These are phyloP conservation scores for Schrankia costaestrigalis DNA, from an alignment of 2,888 invertebrate genomes.

Conservation along the genomic window DNA sequence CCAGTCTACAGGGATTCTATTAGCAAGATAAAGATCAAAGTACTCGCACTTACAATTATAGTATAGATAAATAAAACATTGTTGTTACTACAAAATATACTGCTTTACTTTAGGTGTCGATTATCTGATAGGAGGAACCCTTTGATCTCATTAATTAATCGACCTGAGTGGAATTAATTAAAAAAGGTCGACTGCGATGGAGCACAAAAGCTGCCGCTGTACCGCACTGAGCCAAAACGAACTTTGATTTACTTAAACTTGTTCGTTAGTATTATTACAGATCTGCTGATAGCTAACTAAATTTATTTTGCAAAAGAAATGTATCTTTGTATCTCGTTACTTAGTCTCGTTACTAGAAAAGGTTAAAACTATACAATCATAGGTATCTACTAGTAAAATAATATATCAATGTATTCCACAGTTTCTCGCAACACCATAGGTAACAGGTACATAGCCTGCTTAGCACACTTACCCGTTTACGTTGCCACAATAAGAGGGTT, in stretches of 20 bases:
- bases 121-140: conserved; percentile 46
- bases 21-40: conserved; percentile 23
- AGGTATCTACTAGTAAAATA: too few species aligned
- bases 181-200: conserved; percentile 44
- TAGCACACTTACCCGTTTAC: too few species aligned
- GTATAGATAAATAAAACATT: conserved; percentile 26
- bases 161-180: conserved; percentile 52
- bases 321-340: too few species aligned
- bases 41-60: conserved; percentile 22
- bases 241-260: background rate
- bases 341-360: too few species aligned
- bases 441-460: too few species aligned
- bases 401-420: too few species aligned
- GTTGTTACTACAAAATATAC: conserved; percentile 20
- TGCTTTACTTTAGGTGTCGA: conserved; percentile 31
- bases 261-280: conserved; percentile 3
- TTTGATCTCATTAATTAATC: conserved; percentile 58
- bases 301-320: too few species aligned
- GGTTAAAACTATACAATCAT: too few species aligned
- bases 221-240: background rate
- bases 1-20: conserved; percentile 19
- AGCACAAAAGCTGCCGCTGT: conserved; percentile 32
- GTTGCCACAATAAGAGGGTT: too few species aligned
- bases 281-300: too few species aligned
- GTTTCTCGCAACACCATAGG: too few species aligned